Evolutionary conservation across 2,888 invertebrate species (phyloP).

Genomic region (Perizoma affinitatum): DNA sequence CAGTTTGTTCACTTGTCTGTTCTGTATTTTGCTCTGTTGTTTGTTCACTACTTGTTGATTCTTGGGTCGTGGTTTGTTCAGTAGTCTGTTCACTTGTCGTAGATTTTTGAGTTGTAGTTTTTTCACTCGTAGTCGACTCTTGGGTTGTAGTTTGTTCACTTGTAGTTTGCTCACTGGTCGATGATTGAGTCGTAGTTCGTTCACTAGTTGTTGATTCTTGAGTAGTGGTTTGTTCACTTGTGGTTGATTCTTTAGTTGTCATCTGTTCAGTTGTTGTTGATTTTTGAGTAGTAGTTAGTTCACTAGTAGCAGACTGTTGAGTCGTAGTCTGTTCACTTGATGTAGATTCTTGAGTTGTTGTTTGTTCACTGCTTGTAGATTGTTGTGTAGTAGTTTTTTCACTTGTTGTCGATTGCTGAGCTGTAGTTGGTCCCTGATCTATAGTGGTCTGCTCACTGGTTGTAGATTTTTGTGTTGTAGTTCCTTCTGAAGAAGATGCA

Average conservation of each 20-base stretch:
- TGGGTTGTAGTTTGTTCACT: conserved; percentile 42
- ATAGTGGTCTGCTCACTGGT: conserved; percentile 42
- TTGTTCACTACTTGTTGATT: conserved; percentile 33
- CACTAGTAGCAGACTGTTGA: conserved; percentile 34
- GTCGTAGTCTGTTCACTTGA: conserved; percentile 37
- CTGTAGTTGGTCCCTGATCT: conserved; percentile 37
- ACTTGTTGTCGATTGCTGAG: conserved; percentile 36
- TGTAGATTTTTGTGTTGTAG: conserved; percentile 40
- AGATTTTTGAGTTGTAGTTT: conserved; percentile 36
- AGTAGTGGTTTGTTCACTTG: conserved; percentile 37
- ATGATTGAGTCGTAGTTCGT: conserved; percentile 36
- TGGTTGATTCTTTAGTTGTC: conserved; percentile 40
- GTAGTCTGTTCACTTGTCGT: conserved; percentile 32
- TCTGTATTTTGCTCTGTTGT: conserved; percentile 42
- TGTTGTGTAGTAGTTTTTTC: conserved; percentile 39
- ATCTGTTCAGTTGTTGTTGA: conserved; percentile 35
- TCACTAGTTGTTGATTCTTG: conserved; percentile 39
- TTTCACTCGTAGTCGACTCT: conserved; percentile 37
- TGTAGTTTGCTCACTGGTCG: conserved; percentile 42
- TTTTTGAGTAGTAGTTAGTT: conserved; percentile 44
- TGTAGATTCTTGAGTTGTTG: conserved; percentile 32
- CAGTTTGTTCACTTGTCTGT: conserved; percentile 41
- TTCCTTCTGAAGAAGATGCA: conserved; percentile 39
- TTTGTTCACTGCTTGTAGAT: conserved; percentile 28
- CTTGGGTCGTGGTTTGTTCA: conserved; percentile 30